Conservation (phyloP, 2,797 vertebrate genomes). For the Argya squamiceps region DNA sequence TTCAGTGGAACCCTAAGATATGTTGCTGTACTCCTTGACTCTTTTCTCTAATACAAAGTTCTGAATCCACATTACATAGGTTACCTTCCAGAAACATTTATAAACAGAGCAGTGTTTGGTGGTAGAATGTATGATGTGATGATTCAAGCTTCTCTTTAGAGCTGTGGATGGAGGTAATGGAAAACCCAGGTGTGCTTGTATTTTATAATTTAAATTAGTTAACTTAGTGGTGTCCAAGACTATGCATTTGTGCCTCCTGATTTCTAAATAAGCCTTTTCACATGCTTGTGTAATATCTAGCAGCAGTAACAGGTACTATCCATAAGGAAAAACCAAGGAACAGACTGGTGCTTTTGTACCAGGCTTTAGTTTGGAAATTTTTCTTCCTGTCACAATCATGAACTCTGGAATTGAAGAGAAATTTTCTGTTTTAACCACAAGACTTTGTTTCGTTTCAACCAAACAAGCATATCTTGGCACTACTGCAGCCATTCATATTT, state of each 20-base stretch:
- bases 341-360: neutral
- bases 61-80: neutral
- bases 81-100: neutral
- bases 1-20: neutral
- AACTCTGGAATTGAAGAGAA: neutral
- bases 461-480: neutral
- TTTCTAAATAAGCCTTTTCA: neutral
- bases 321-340: neutral
- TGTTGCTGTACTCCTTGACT: neutral
- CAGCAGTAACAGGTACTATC: neutral
- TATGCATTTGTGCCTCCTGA: neutral
- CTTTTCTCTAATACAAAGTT: neutral
- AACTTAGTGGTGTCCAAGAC: neutral
- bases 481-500: neutral
- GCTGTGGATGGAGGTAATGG: neutral
- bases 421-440: neutral
- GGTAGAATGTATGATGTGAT: neutral
- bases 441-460: neutral
- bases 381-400: neutral
- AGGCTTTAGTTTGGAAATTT: neutral
- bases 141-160: neutral
- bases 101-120: neutral
- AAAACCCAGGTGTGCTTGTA: neutral
- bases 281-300: neutral
- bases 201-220: neutral